Base-by-base conservation (phyloP, 2,888 invertebrate species). In the Saturnia japonica region DNA sequence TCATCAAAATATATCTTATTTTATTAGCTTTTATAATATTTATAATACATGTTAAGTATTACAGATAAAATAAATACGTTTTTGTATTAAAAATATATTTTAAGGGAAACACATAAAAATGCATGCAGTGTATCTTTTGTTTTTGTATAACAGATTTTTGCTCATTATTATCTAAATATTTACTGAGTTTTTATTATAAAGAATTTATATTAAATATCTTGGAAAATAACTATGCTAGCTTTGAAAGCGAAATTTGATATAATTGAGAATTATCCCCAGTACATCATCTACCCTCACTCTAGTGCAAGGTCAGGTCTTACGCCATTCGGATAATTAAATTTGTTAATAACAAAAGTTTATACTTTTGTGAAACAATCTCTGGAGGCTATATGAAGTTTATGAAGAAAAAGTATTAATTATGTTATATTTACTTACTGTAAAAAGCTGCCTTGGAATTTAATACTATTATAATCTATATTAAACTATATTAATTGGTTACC, bases 321-420 rank as follows among this genome's bases (percentile, higher is more conserved):
- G 34, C 28, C 45, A 25, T 19, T 66, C 47, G 47, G 40, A 34
- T 19, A 22, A 64, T 19, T n/a, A 40, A 67, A 22, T 40, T 64
- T 54, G 66, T 70, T 66, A 66, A 62, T 51, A 70, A 66, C 9
- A 47, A 40, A 70, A 64, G 86, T 85, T 77, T 82, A 86, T 88
- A 83, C 79, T 83, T 86, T 84, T 85, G 80, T 82, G 82, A 81
- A 80, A 75, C 81, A 86, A 82, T 67, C 74, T 84, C 80, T 69
- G 74, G 79, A 77, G 71, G 77, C 74, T 80, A 64, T 42, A 62
- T 60, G 76, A 75, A 70, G 71, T 74, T 72, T 75, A 76, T 79
- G 78, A 82, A 82, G 80, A 78, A 78, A 87, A 54, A 88, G 87
- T 87, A 88, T 88, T 88, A 88, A 83, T 86, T 86, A 84, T 82